Base-by-base conservation (phyloP, 2,888 invertebrate species). In the Athalia cordata region DNA sequence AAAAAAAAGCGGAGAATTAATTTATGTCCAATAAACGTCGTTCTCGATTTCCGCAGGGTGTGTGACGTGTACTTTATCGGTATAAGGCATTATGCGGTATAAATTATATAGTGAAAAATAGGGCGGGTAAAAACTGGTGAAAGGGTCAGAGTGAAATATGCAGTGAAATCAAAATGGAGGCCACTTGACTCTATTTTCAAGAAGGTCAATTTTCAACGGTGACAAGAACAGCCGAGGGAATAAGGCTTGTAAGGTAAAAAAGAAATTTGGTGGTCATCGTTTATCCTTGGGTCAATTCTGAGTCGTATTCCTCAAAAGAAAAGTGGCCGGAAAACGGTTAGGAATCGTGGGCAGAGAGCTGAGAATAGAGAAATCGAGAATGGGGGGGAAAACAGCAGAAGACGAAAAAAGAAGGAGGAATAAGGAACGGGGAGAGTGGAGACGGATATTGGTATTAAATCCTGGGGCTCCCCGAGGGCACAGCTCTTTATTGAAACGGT, bases 391-490 rank as follows among this genome's bases (percentile, higher is more conserved):
- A 55, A 7, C 55, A 11, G 9, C 11, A 55, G 55, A n/a, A 55
- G 1, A 7, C 9, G n/a, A 11, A 55, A 4, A 55, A 9, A 11
- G 11, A 13, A 8, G 15, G 49, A 74, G 3, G 4, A 9, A 47
- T 9, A 65, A 4, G 43, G 7, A 45, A 11, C 15, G 15, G 43
- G 7, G 5, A 61, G 57, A 52, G 70, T 8, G 70, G 61, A 74
- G 74, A 74, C 74, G 61, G 74, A 74, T 74, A 74, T 74, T 74
- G 74, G 74, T 74, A 74, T 74, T 74, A 74, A 74, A 74, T 74
- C 49, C 61, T 49, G 7, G 13, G 61, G 61, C 61, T 61, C 61
- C 74, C 74, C 49, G 74, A 61, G 74, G 74, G 74, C 74, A 74
- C 61, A 29, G 29, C 74, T 61, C 74, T 61, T 70, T 74, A 74